These are phyloP conservation scores for Enteromius unitaeniatus DNA, from an alignment of 2,797 vertebrate species.

Conservation along the genomic window DNA sequence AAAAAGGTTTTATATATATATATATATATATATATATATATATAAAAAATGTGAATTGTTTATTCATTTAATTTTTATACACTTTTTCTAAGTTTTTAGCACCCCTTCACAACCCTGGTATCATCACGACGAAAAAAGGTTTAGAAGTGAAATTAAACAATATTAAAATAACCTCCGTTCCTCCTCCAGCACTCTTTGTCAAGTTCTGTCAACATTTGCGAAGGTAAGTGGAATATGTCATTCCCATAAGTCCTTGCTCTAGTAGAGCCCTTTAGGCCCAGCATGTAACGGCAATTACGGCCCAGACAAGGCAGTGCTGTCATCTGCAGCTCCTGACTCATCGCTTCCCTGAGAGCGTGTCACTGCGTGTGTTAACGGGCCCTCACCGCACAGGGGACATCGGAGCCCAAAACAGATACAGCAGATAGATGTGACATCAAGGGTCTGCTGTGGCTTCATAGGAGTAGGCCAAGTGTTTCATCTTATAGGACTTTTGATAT, in stretches of 20 bases:
- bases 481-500: neutral
- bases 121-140: neutral
- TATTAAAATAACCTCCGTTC: neutral
- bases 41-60: neutral
- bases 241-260: conserved; percentile 24
- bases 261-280: conserved; percentile 31
- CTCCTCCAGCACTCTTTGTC: conserved; percentile 39
- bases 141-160: neutral
- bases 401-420: conserved; percentile 2
- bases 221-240: conserved; percentile 20
- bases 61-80: neutral
- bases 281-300: conserved; percentile 13
- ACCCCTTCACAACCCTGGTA: neutral
- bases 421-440: conserved; percentile 7
- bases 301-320: conserved; percentile 40
- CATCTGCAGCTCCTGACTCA: conserved; percentile 51
- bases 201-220: conserved; percentile 30
- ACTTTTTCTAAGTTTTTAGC: neutral
- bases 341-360: conserved; percentile 15
- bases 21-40: neutral
- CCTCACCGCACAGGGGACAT: conserved; percentile 17
- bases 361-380: conserved; percentile 13
- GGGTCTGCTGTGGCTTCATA: neutral
- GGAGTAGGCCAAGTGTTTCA: neutral
- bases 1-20: too few species aligned